Percentiles rank a stretch among this genome's conserved stretches.
Evolutionary conservation across 2,797 vertebrate species (phyloP).

Genomic region (Tangara arthus): DNA sequence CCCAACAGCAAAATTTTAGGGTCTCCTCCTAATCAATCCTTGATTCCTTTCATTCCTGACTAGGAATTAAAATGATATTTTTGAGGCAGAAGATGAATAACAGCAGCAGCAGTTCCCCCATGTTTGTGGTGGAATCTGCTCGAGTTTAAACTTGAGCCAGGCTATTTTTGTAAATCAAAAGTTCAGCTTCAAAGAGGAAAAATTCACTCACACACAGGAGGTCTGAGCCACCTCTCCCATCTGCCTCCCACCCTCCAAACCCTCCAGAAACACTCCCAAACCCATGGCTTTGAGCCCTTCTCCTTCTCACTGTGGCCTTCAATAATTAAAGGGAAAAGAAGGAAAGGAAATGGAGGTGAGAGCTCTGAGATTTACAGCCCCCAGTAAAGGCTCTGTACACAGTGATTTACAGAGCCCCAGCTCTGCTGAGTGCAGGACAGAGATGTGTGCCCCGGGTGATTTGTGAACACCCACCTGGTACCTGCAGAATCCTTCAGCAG

Average conservation of each 20-base stretch:
- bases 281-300: accelerated
- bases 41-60: background rate
- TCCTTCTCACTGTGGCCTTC: background rate
- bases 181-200: background rate
- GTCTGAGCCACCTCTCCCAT: background rate
- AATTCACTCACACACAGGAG: background rate
- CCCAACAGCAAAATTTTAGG: background rate
- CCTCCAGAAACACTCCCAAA: background rate
- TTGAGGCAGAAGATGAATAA: background rate
- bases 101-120: background rate
- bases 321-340: background rate
- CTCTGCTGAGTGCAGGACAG: background rate
- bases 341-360: background rate
- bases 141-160: accelerated
- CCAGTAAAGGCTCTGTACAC: background rate
- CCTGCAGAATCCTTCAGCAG: background rate
- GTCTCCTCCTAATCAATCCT: background rate
- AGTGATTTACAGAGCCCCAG: background rate
- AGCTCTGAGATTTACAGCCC: background rate
- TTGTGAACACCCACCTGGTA: background rate
- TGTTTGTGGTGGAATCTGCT: background rate
- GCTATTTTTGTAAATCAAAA: background rate
- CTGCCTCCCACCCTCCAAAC: background rate
- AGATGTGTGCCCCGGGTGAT: background rate
- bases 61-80: background rate